A percentile compares a stretch with the other conserved stretches of the same genome.
Evolutionary conservation across 2,888 invertebrate species (phyloP).

Genomic region (Tricholauxania praeusta): DNA sequence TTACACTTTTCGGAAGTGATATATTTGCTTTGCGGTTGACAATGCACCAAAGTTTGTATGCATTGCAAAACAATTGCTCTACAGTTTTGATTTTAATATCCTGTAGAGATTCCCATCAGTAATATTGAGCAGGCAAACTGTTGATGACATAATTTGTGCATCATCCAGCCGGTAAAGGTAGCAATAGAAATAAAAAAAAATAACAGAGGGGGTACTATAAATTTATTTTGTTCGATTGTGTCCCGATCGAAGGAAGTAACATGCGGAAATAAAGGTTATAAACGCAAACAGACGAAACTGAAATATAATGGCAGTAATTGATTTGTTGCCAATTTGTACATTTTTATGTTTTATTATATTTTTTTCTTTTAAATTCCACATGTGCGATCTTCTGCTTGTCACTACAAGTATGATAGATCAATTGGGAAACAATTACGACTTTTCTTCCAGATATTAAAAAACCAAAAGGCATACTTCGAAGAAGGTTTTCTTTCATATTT

Average conservation of each 20-base stretch:
- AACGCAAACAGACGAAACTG: no score
- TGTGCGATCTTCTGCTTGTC: slow-evolving; percentile 17
- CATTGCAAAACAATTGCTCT: slow-evolving; percentile 25
- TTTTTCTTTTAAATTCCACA: slow-evolving; percentile 18
- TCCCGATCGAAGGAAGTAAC: no score
- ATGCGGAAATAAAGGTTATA: no score
- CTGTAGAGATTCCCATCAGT: slow-evolving; percentile 53
- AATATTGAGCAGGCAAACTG: slow-evolving; percentile 51
- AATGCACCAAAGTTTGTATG: slow-evolving; percentile 40
- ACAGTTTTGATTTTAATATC: slow-evolving; percentile 10
- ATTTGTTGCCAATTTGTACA: no score
- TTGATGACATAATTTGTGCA: slow-evolving; percentile 63
- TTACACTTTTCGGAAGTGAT: slow-evolving; percentile 55
- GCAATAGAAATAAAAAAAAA: no score
- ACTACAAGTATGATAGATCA: slow-evolving; percentile 25
- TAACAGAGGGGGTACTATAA: no score
- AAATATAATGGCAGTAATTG: no score
- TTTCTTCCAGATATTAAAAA: not conserved
- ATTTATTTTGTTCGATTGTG: no score
- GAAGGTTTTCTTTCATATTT: slow-evolving; percentile 18
- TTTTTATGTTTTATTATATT: no score
- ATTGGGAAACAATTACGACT: slow-evolving; percentile 21
- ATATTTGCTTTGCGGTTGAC: slow-evolving; percentile 52
- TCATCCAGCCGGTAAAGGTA: slow-evolving; percentile 11
- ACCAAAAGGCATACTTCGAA: slow-evolving; percentile 20